These are phyloP conservation scores for Pycnonotus jocosus DNA, from an alignment of 2,113 vertebrate species.

Conservation along the genomic window DNA sequence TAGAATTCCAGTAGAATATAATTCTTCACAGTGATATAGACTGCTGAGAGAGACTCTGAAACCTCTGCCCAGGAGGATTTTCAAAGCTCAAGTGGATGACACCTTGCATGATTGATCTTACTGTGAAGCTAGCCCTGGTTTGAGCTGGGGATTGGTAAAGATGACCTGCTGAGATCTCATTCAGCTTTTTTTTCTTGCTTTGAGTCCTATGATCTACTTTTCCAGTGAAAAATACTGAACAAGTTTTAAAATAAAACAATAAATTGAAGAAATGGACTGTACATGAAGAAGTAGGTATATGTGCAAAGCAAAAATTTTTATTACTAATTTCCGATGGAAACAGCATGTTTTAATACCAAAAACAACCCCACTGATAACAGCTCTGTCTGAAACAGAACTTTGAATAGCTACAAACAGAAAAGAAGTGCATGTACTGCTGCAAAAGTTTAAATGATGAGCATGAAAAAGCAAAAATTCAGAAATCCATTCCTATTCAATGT, in stretches of 20 bases:
- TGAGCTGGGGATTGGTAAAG: neutral
- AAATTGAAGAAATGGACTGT: neutral
- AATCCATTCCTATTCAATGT: neutral
- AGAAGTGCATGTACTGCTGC: neutral
- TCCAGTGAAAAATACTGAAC: neutral
- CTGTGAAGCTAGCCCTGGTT: neutral
- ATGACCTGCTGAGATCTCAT: neutral
- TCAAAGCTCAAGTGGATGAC: neutral
- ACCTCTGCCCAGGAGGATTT: neutral
- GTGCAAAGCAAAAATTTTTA: neutral
- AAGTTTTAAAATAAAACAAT: neutral
- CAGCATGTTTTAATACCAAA: neutral
- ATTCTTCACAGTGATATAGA: neutral
- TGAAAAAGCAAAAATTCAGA: neutral
- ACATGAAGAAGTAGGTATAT: neutral
- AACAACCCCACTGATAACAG: neutral
- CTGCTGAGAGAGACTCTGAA: neutral
- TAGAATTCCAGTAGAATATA: neutral
- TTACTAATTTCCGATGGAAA: neutral
- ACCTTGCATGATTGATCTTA: neutral
- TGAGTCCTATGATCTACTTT: neutral
- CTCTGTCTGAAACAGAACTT: neutral
- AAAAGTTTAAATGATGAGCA: neutral
- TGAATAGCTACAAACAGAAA: neutral
- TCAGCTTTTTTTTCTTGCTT: neutral